These are phyloP conservation scores for Zelleria hepariella DNA, from an alignment of 2,888 invertebrate species.

Conservation along the genomic window DNA sequence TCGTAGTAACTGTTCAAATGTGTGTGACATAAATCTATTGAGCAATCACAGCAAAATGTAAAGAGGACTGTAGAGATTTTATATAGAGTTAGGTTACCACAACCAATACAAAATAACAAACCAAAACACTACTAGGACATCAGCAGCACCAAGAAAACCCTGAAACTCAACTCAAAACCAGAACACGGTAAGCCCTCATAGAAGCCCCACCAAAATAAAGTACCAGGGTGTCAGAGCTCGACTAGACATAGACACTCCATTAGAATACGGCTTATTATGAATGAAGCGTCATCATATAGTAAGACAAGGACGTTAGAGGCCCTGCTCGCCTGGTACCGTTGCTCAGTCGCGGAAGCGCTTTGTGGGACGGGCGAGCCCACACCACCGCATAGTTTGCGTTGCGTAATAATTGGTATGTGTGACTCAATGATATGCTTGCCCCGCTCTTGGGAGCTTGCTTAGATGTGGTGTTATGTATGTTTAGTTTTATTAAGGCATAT, in stretches of 20 bases:
- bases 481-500: not conserved
- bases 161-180: not conserved
- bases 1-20: too few species aligned
- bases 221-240: not conserved
- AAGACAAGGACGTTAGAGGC: slow-evolving; percentile 4
- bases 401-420: slow-evolving; percentile 1
- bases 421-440: not conserved
- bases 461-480: not conserved
- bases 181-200: too few species aligned
- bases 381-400: slow-evolving; percentile 1
- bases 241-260: not conserved
- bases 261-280: not conserved
- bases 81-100: too few species aligned
- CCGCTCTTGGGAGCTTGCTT: not conserved
- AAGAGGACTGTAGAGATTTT: too few species aligned
- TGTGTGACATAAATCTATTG: too few species aligned
- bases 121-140: too few species aligned
- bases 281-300: not conserved
- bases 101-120: too few species aligned
- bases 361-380: slow-evolving; percentile 8
- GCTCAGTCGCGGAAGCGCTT: slow-evolving; percentile 3
- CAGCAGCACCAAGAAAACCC: not conserved
- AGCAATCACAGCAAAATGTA: too few species aligned
- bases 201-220: not conserved
- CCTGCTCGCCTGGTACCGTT: slow-evolving; percentile 5